These are phyloP conservation scores for Acanthosepion esculentum DNA, from an alignment of 2,888 invertebrate species.

Conservation along the genomic window DNA sequence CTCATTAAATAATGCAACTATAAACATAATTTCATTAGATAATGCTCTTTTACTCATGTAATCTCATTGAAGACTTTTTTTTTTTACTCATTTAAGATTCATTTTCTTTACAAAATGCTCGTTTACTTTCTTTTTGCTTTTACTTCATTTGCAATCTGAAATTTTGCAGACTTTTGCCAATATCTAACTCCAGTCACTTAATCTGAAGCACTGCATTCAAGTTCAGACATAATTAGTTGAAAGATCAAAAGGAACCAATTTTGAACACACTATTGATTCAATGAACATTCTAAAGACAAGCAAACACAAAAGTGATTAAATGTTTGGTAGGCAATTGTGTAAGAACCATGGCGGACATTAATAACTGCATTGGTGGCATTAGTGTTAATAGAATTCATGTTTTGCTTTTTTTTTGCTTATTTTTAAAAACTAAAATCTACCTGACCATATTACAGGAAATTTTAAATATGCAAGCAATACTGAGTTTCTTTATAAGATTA, in stretches of 20 bases:
- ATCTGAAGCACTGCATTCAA: neutral
- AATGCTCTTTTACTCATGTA: too few species aligned
- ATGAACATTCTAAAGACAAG: neutral
- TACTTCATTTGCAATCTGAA: neutral
- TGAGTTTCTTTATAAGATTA: too few species aligned
- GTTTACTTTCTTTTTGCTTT: neutral
- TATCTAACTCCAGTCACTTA: neutral
- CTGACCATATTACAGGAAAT: too few species aligned
- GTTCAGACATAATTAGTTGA: neutral
- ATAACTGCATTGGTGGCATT: neutral
- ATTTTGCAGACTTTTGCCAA: neutral
- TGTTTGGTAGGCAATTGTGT: neutral
- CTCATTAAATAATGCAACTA: neutral
- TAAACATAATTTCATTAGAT: too few species aligned
- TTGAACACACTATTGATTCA: neutral
- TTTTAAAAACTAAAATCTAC: neutral
- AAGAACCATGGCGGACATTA: neutral
- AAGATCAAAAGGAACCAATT: conserved; percentile 33
- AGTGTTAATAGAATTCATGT: neutral
- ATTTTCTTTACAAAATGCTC: too few species aligned
- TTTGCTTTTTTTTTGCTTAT: neutral
- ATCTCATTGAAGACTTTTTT: too few species aligned
- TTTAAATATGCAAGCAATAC: too few species aligned
- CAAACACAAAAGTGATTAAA: neutral
- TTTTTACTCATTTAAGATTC: too few species aligned